A percentile compares a stretch with the other conserved stretches of the same genome.
Evolutionary conservation across 2,797 vertebrate species (phyloP).

Genomic region (Gallinago stenura): DNA sequence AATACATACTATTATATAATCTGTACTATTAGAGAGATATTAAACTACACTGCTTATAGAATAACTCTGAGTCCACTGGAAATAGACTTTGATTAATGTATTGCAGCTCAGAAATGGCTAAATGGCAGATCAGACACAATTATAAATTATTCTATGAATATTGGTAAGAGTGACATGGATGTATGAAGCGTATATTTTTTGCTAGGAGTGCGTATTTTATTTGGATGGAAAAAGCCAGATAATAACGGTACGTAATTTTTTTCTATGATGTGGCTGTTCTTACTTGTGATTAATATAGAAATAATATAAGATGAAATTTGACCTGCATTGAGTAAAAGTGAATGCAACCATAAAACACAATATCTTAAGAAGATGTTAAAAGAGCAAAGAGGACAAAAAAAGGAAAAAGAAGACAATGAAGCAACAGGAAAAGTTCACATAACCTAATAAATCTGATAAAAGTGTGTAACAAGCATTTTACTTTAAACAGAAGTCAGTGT

Average conservation of each 20-base stretch:
- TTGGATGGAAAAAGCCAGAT: neutral
- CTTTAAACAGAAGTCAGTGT: neutral
- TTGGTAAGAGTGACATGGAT: neutral
- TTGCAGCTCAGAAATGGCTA: neutral
- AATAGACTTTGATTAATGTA: neutral
- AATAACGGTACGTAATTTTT: neutral
- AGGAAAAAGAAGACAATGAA: neutral
- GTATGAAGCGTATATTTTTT: neutral
- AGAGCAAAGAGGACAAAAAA: neutral
- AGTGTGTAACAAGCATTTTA: neutral
- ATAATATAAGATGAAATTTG: neutral
- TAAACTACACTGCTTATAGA: neutral
- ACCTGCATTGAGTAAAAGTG: neutral
- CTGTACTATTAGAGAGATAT: neutral
- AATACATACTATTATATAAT: neutral
- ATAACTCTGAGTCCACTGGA: neutral
- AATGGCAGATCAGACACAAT: neutral
- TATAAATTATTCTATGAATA: neutral
- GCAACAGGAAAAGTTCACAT: neutral
- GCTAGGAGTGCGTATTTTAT: neutral
- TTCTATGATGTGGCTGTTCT: neutral
- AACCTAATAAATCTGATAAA: neutral
- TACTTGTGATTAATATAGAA: neutral
- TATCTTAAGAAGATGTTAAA: neutral
- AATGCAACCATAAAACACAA: rapidly evolving